A percentile compares a stretch with the other conserved stretches of the same genome.
Conservation (phyloP, 2,797 vertebrate genomes). For the Otolemur crassicaudatus region DNA sequence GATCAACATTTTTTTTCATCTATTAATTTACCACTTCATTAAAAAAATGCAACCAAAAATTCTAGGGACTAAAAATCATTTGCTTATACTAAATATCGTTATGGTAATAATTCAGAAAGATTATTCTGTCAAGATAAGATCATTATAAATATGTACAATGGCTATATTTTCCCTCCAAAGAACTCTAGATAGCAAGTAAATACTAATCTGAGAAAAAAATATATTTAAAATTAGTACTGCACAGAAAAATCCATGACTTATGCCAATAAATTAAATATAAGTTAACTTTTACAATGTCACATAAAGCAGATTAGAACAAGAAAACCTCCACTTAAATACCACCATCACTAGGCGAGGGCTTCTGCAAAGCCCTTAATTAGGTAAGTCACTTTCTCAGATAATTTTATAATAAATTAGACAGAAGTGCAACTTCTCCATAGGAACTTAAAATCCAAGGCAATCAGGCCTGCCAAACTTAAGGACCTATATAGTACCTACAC, state of each 20-base stretch:
- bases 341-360: not conserved
- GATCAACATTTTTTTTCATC: not conserved
- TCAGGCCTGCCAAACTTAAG: not conserved
- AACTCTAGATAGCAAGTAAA: not conserved
- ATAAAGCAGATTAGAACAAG: not conserved
- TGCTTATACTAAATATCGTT: not conserved
- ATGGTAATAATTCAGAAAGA: slow-evolving; percentile 44
- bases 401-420: slow-evolving; percentile 9
- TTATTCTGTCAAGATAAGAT: slow-evolving; percentile 41
- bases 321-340: slow-evolving; percentile 35
- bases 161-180: not conserved
- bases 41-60: slow-evolving; percentile 36
- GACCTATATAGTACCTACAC: not conserved
- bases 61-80: slow-evolving; percentile 30
- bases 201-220: slow-evolving; percentile 12
- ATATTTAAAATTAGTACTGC: slow-evolving; percentile 8
- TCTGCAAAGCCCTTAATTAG: not conserved
- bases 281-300: slow-evolving; percentile 21
- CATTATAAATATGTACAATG: not conserved
- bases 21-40: slow-evolving; percentile 49
- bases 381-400: not conserved
- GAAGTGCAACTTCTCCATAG: slow-evolving; percentile 22
- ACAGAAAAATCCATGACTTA: not conserved
- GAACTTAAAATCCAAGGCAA: slow-evolving; percentile 8
- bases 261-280: not conserved